These are phyloP conservation scores for Eupsittula cactorum DNA, from an alignment of 2,113 vertebrate species.

Conservation along the genomic window DNA sequence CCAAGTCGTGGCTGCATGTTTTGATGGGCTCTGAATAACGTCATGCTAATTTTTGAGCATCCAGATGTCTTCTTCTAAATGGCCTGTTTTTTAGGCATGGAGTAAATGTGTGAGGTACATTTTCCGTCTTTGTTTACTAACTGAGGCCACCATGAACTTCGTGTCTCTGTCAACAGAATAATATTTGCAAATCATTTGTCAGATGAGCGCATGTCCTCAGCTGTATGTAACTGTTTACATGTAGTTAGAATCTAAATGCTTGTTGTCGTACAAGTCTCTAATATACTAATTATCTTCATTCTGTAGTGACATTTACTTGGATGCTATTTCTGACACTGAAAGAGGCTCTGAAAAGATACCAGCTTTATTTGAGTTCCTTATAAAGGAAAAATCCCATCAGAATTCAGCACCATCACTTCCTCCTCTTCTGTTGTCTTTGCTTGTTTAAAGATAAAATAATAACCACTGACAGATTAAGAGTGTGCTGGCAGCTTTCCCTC, in stretches of 20 bases:
- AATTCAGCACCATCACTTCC: not conserved
- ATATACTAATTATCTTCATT: not conserved
- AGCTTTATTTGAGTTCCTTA: not conserved
- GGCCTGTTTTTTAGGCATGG: conserved; percentile 60
- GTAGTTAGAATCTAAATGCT: not conserved
- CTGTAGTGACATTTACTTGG: not conserved
- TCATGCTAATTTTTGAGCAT: conserved; percentile 52
- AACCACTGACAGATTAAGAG: not conserved
- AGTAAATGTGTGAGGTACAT: conserved; percentile 66
- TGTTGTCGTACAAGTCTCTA: not conserved
- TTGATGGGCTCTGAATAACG: conserved; percentile 74
- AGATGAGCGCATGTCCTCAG: not conserved
- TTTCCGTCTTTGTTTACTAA: conserved; percentile 73
- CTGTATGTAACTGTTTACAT: conserved; percentile 12
- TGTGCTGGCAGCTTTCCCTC: not conserved
- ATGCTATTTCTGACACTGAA: conserved; percentile 5
- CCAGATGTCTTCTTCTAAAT: conserved; percentile 74
- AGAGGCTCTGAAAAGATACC: not conserved
- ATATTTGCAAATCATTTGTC: conserved; percentile 67
- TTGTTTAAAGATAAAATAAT: not conserved
- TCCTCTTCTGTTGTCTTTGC: not conserved
- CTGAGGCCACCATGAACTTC: conserved; percentile 56
- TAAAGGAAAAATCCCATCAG: not conserved
- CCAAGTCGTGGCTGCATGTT: conserved; percentile 70
- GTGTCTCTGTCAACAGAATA: conserved; percentile 51